These are phyloP conservation scores for Eospalax fontanierii DNA, from an alignment of 2,797 vertebrate genomes.

Conservation along the genomic window DNA sequence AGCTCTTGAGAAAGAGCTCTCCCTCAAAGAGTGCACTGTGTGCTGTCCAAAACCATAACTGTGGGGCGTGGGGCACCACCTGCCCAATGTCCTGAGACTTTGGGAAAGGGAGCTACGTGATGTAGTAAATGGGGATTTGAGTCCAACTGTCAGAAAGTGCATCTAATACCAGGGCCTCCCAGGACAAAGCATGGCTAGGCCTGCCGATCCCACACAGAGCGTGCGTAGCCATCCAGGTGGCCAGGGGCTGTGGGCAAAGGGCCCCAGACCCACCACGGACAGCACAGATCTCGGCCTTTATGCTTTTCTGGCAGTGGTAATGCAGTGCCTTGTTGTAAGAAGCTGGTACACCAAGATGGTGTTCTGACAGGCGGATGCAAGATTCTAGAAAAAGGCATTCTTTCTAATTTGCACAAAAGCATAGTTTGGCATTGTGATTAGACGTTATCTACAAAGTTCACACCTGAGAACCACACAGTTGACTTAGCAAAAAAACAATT, in stretches of 20 bases:
- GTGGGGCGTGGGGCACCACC: background rate
- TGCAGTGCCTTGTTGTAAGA: background rate
- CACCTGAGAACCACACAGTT: too few species aligned
- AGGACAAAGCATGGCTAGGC: background rate
- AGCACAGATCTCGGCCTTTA: background rate
- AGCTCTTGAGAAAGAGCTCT: slow-evolving; percentile 71
- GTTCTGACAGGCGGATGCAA: background rate
- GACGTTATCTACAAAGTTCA: too few species aligned
- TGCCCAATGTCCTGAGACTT: slow-evolving; percentile 55
- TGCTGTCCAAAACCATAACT: slow-evolving; percentile 1
- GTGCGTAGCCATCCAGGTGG: background rate
- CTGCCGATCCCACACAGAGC: background rate
- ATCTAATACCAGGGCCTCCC: background rate
- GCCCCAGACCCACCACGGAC: too few species aligned
- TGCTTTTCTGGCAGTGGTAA: background rate
- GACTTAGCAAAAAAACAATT: too few species aligned
- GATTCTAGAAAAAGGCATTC: background rate
- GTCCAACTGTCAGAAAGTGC: slow-evolving; percentile 28
- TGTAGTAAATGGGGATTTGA: slow-evolving; percentile 13
- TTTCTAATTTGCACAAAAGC: background rate
- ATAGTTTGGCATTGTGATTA: background rate
- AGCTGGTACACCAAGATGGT: background rate
- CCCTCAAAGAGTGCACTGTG: slow-evolving; percentile 52
- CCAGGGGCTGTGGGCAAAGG: background rate
- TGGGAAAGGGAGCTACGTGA: slow-evolving; percentile 39